phyloP scores from a whole-genome alignment of 2,888 invertebrate genomes.

The Drosophila pseudotalamancana region DNA sequence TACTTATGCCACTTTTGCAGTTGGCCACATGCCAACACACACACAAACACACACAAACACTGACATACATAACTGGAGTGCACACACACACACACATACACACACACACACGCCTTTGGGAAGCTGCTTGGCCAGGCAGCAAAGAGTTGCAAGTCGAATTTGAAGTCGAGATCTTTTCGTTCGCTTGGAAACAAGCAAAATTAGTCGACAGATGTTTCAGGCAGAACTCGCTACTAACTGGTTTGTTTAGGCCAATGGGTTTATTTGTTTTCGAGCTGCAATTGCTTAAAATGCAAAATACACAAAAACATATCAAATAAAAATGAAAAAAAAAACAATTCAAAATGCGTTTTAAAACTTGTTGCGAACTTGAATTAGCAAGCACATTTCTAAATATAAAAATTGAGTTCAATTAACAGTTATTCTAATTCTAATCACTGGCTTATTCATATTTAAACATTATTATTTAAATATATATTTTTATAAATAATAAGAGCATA shows the following conservation, averaged over 20 bases:
- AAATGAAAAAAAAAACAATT: no score
- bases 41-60: background rate
- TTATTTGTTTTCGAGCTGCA: slow-evolving; percentile 5
- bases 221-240: slow-evolving; percentile 39
- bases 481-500: no score
- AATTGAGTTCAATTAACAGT: no score
- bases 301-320: background rate
- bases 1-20: slow-evolving; percentile 37
- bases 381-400: no score
- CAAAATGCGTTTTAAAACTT: background rate
- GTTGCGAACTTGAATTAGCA: no score
- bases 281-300: background rate
- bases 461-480: no score
- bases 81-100: slow-evolving; percentile 1
- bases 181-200: background rate
- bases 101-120: slow-evolving; percentile 6
- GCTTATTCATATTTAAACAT: no score
- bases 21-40: slow-evolving; percentile 34
- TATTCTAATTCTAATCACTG: no score
- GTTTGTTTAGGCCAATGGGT: slow-evolving; percentile 24
- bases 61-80: slow-evolving; percentile 41
- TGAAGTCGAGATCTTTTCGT: slow-evolving; percentile 19
- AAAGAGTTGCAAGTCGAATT: slow-evolving; percentile 14
- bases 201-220: slow-evolving; percentile 4
- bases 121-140: slow-evolving; percentile 46